Conservation (phyloP, 2,888 invertebrate genomes). For the Sylvicola cinctus region DNA sequence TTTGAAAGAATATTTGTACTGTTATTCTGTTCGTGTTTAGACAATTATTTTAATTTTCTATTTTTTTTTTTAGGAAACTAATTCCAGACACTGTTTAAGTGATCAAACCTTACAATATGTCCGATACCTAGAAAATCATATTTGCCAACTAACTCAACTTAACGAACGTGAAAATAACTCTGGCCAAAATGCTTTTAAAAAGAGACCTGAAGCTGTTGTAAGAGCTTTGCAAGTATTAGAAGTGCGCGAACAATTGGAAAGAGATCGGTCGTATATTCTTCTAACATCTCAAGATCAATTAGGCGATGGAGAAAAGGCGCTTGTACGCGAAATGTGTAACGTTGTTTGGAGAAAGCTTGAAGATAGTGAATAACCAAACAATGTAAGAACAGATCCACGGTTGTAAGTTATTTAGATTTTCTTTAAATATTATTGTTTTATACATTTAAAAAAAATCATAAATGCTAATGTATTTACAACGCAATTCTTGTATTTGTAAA, state of each 20-base stretch:
- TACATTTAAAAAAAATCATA: too few species aligned
- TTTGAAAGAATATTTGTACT: too few species aligned
- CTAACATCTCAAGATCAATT: conserved; percentile 28
- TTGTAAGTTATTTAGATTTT: too few species aligned
- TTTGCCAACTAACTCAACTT: conserved; percentile 56
- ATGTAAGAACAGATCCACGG: too few species aligned
- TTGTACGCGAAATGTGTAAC: conserved; percentile 91
- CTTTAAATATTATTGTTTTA: too few species aligned
- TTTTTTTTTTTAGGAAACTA: conserved; percentile 11
- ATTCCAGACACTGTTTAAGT: conserved; percentile 26
- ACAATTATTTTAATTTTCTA: too few species aligned
- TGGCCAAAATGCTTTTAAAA: conserved; percentile 29
- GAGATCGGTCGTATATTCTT: conserved; percentile 31
- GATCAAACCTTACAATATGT: conserved; percentile 88
- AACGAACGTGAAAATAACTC: conserved; percentile 45
- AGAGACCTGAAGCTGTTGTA: conserved; percentile 79
- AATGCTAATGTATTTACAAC: too few species aligned
- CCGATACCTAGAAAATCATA: conserved; percentile 67
- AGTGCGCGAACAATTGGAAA: conserved; percentile 69
- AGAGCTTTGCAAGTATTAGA: conserved; percentile 82
- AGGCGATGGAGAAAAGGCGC: conserved; percentile 77
- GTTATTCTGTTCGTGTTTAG: too few species aligned
- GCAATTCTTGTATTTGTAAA: too few species aligned
- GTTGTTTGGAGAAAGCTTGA: conserved; percentile 83
- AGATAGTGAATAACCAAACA: too few species aligned